phyloP scores from a whole-genome alignment of 2,113 vertebrate species.

The Sebastes schlegelii region DNA sequence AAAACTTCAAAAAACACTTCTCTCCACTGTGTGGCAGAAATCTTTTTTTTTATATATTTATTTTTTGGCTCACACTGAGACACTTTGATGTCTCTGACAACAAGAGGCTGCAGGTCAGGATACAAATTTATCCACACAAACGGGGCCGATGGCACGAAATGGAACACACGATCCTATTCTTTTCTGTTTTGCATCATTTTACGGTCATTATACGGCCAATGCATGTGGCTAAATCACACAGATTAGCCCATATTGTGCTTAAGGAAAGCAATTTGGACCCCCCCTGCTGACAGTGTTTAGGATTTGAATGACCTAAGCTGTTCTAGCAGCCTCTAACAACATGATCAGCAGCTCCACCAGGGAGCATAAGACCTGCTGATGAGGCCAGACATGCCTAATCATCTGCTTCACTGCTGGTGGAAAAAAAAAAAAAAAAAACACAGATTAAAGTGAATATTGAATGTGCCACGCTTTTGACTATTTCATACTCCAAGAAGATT shows the following conservation, averaged over 20 bases:
- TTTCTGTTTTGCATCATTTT: background rate
- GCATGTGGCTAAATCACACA: background rate
- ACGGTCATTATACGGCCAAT: slow-evolving; percentile 2
- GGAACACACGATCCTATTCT: background rate
- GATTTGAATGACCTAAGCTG: slow-evolving; percentile 52
- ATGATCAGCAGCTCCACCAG: slow-evolving; percentile 46
- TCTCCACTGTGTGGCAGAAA: background rate
- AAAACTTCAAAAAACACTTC: slow-evolving; percentile 20
- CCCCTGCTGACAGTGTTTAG: background rate
- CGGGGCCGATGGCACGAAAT: background rate
- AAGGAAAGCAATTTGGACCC: slow-evolving; percentile 13
- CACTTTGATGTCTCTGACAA: slow-evolving; percentile 1
- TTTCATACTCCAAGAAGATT: slow-evolving; percentile 42
- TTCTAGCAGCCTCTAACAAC: slow-evolving; percentile 33
- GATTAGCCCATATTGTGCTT: slow-evolving; percentile 36
- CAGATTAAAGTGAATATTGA: slow-evolving; percentile 43
- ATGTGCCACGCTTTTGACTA: slow-evolving; percentile 12
- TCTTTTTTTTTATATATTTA: background rate
- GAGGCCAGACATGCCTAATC: slow-evolving; percentile 42
- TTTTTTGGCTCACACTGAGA: background rate
- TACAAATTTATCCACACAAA: background rate
- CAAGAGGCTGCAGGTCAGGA: background rate
- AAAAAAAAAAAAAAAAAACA: background rate
- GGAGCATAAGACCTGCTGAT: slow-evolving; percentile 42
- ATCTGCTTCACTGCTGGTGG: slow-evolving; percentile 16